phyloP scores from a whole-genome alignment of 2,797 vertebrate genomes.

The Myripristis murdjan region DNA sequence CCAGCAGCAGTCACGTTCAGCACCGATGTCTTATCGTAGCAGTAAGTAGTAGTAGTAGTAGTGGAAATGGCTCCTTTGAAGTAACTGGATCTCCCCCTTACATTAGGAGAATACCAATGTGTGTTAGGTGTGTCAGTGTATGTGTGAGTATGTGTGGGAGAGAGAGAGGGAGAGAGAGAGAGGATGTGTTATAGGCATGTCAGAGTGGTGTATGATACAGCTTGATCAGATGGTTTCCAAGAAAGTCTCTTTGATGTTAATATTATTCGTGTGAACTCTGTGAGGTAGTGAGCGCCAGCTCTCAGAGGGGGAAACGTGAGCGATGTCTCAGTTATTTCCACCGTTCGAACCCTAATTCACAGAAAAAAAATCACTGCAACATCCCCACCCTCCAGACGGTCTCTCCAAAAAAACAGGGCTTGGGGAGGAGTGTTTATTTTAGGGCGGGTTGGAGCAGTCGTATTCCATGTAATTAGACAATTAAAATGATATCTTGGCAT shows the following conservation, averaged over 20 bases:
- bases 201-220: slow-evolving; percentile 76
- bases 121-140: slow-evolving; percentile 49
- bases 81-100: slow-evolving; percentile 65
- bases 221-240: slow-evolving; percentile 84
- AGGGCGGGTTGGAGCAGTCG: slow-evolving; percentile 66
- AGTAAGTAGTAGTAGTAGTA: slow-evolving; percentile 67
- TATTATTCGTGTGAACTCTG: slow-evolving; percentile 80
- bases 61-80: slow-evolving; percentile 77
- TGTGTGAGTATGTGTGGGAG: no score
- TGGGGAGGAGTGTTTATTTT: slow-evolving; percentile 65
- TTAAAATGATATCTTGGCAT: slow-evolving; percentile 76
- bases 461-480: slow-evolving; percentile 78
- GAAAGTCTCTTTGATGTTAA: slow-evolving; percentile 84
- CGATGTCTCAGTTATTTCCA: slow-evolving; percentile 73
- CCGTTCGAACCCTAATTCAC: slow-evolving; percentile 65
- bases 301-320: slow-evolving; percentile 71
- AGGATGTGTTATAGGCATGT: slow-evolving; percentile 68
- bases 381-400: slow-evolving; percentile 23
- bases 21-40: slow-evolving; percentile 53
- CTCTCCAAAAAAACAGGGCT: slow-evolving; percentile 35
- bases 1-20: slow-evolving; percentile 49
- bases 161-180: slow-evolving; percentile 15
- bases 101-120: slow-evolving; percentile 76
- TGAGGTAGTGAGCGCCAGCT: slow-evolving; percentile 72
- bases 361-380: slow-evolving; percentile 43